These are phyloP conservation scores for Yponomeuta sedellus DNA, from an alignment of 2,888 invertebrate genomes.

Conservation along the genomic window DNA sequence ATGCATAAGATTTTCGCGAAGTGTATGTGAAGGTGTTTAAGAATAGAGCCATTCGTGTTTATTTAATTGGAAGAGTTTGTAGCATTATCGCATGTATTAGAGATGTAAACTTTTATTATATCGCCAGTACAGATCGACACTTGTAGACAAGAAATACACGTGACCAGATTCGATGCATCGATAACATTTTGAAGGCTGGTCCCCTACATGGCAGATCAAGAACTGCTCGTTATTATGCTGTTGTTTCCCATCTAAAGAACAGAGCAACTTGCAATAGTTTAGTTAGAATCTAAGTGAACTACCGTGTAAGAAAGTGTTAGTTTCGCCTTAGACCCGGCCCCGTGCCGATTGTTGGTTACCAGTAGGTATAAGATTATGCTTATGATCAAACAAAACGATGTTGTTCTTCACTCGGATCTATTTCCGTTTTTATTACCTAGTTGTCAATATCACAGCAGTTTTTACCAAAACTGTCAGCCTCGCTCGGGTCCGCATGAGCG, in stretches of 20 bases:
- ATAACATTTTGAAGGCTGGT: not conserved
- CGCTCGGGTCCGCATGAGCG: not conserved
- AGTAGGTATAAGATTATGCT: conserved; percentile 62
- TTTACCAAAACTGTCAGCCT: conserved; percentile 57
- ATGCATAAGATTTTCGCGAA: conserved; percentile 12
- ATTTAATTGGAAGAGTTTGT: conserved; percentile 3
- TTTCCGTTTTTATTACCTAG: conserved; percentile 30
- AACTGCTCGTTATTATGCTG: conserved; percentile 9
- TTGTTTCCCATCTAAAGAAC: conserved; percentile 5
- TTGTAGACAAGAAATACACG: not conserved
- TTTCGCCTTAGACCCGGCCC: conserved; percentile 39
- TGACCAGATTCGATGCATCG: not conserved
- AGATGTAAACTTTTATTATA: not conserved
- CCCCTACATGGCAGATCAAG: not conserved
- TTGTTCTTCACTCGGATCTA: conserved; percentile 39
- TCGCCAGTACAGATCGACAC: not conserved
- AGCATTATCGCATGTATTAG: conserved; percentile 4
- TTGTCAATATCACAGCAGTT: conserved; percentile 75
- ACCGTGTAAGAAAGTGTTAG: conserved; percentile 17
- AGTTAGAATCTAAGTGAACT: conserved; percentile 13
- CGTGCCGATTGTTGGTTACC: conserved; percentile 60
- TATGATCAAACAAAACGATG: conserved; percentile 46
- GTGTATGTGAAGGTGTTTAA: conserved; percentile 13
- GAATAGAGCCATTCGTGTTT: conserved; percentile 10
- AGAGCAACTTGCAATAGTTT: conserved; percentile 17